A percentile compares a stretch with the other conserved stretches of the same genome.
phyloP scores from a whole-genome alignment of 2,888 invertebrate species.

The Crioceris asparagi region DNA sequence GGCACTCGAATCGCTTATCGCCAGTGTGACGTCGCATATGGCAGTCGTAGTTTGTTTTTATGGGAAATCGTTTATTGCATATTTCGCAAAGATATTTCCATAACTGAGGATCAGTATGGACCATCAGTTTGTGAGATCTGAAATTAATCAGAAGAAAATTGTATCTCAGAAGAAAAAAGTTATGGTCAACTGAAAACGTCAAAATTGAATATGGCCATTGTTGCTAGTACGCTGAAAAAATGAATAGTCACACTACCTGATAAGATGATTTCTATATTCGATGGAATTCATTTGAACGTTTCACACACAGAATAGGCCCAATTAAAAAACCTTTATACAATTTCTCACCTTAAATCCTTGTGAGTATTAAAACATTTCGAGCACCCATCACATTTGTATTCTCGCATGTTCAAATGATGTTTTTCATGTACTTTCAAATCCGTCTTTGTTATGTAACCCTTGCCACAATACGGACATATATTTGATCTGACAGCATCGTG shows the following conservation, averaged over 20 bases:
- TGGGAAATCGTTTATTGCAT: constrained; percentile 27
- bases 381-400: constrained; percentile 26
- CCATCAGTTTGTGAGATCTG: constrained; percentile 28
- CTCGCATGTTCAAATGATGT: constrained; percentile 26
- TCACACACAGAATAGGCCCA: no score
- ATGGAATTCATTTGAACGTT: no score
- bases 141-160: no score
- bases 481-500: constrained; percentile 25
- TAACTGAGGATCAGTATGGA: constrained; percentile 27
- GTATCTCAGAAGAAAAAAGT: no score
- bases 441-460: constrained; percentile 32
- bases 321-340: neutral
- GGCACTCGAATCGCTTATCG: constrained; percentile 26
- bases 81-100: constrained; percentile 29
- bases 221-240: no score
- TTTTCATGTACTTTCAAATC: constrained; percentile 28
- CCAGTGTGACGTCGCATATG: constrained; percentile 28
- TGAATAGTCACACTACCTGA: no score
- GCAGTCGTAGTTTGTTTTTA: constrained; percentile 28
- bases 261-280: no score
- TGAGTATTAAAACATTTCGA: constrained; percentile 27
- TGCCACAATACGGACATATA: constrained; percentile 31
- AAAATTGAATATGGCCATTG: no score
- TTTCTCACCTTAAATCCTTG: constrained; percentile 23
- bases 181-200: no score